Base-by-base conservation (phyloP, 2,888 invertebrate genomes). In the Drepana falcataria region DNA sequence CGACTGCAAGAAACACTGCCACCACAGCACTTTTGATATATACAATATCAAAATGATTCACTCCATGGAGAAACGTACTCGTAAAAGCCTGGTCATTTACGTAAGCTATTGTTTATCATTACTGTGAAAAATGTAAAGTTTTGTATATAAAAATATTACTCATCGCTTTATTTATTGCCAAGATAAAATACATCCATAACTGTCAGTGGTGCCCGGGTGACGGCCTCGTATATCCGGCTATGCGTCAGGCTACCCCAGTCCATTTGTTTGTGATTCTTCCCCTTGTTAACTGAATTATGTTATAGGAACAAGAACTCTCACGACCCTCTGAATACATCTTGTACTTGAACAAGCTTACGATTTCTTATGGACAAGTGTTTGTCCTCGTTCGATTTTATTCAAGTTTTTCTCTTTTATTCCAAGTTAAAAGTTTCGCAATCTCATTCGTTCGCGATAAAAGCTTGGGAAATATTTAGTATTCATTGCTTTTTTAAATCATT, bases 241-340 rank as follows among this genome's bases (percentile, higher is more conserved):
- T 86, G 85, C 84, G 83, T 87, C 89, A 85, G 51, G 40, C 33
- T 64, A 69, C 67, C 68, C 70, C 74, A 69, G 67, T 69, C 75
- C 59, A 59, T 53, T 71, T 76, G 75, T 79, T 79, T 79, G 79
- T 71, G 71, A 75, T 77, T 75, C 77, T 73, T 77, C 67, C 77
- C 81, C 77, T 79, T 79, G 77, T 78, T 79, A 79, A 78, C 76
- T 71, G 78, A 81, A 76, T 81, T 73, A 73, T 67, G 79, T 84
- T 83, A 80, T 81, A 78, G 80, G 81, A 80, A 81, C 79, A 81
- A 75, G 80, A 79, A 78, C 73, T 71, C 73, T 51, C 40, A 33
- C 41, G 40, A 80, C 84, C 87, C 87, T 81, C 81, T 73, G 76
- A 78, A 85, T 81, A 87, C 83, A 85, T 84, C 81, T 81, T 76